These are phyloP conservation scores for Ostrea edulis DNA, from an alignment of 1,140 invertebrate genomes.

Conservation along the genomic window DNA sequence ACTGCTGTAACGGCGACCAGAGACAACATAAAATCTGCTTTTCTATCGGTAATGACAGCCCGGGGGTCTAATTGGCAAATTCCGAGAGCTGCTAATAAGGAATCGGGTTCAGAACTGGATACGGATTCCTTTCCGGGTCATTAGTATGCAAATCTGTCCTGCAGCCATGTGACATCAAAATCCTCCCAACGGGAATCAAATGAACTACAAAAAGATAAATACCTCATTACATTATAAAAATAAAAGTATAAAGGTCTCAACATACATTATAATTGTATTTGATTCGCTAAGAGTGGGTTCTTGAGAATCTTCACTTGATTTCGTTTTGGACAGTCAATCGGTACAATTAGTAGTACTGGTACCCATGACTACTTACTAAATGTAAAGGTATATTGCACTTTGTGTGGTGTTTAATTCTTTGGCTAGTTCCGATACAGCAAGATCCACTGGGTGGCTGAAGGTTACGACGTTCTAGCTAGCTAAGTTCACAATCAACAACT, in stretches of 20 bases:
- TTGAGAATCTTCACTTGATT: no score
- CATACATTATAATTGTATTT: no score
- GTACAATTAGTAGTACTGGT: no score
- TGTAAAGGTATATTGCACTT: no score
- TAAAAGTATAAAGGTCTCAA: no score
- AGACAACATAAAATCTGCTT: constrained; percentile 25
- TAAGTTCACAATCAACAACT: constrained; percentile 26
- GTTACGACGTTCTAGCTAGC: background rate
- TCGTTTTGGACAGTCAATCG: no score
- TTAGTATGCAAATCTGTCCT: background rate
- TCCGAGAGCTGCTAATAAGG: constrained; percentile 25
- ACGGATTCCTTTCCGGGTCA: constrained; percentile 4
- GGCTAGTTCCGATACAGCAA: background rate
- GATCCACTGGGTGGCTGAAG: background rate
- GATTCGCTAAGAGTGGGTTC: no score
- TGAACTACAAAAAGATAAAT: background rate
- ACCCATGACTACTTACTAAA: background rate
- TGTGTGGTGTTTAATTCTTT: background rate
- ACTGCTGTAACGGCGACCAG: constrained; percentile 22
- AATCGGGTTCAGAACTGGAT: constrained; percentile 1
- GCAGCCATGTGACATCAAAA: background rate
- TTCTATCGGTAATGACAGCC: constrained; percentile 34
- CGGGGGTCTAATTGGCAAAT: constrained; percentile 31
- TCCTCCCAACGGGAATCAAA: background rate
- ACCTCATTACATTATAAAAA: background rate